phyloP scores from a whole-genome alignment of 1,140 invertebrate genomes.

The Xylocopa sonorina region DNA sequence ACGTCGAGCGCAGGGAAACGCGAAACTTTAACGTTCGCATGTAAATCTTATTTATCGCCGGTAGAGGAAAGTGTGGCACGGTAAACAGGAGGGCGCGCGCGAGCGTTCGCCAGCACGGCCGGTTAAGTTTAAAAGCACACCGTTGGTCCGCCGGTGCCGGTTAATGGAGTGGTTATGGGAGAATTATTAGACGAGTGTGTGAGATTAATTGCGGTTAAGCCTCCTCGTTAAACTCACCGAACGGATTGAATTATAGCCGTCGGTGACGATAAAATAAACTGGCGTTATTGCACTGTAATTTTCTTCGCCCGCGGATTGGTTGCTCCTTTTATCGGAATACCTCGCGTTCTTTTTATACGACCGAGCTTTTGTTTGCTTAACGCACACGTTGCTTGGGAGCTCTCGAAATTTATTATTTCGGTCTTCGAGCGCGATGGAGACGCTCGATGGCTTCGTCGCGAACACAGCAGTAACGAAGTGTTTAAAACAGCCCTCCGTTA shows the following conservation, averaged over 20 bases:
- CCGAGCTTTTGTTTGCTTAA: neutral
- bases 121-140: constrained; percentile 51
- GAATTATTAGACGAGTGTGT: constrained; percentile 65
- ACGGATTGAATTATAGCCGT: constrained; percentile 64
- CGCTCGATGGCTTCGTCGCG: too few relatives aligned
- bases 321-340: neutral
- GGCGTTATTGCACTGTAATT: constrained; percentile 59
- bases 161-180: constrained; percentile 68
- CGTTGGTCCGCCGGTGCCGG: constrained; percentile 52
- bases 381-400: too few relatives aligned
- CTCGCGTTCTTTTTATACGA: neutral
- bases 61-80: constrained; percentile 54
- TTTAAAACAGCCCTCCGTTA: too few relatives aligned
- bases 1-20: constrained; percentile 16
- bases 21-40: constrained; percentile 65
- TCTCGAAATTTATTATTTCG: too few relatives aligned
- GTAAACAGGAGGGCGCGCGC: constrained; percentile 1
- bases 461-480: too few relatives aligned
- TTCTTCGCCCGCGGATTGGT: constrained; percentile 5
- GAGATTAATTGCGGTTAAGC: constrained; percentile 67
- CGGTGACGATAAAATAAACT: constrained; percentile 62
- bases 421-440: too few relatives aligned
- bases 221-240: constrained; percentile 64
- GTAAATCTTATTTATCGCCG: constrained; percentile 73
- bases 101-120: too few relatives aligned